Base-by-base conservation (phyloP, 2,888 invertebrate species). In the Helleia helle region DNA sequence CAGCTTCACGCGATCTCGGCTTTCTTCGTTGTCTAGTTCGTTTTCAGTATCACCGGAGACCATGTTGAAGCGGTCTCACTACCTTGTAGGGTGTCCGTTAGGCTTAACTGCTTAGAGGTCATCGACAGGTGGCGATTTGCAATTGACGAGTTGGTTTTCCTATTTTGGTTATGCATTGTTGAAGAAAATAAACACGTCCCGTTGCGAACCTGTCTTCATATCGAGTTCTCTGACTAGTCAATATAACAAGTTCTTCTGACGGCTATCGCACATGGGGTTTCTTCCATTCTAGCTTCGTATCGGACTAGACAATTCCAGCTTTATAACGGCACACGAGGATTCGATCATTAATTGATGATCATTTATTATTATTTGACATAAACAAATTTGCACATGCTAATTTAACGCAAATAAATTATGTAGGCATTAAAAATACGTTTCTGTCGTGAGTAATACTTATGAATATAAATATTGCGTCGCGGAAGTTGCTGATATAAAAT, bases 41-140 rank as follows among this genome's bases (percentile, higher is more conserved):
- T 34, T 38, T 40, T 22, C 37, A 42, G 34, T 42, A 24, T 38
- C 40, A 39, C 46, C 51, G 45, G 53, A 50, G 62, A 47, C 56
- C 58, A 41, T 39, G 39, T 44, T 41, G 51, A 49, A 58, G 52
- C 59, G 58, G 62, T 49, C 47, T 38, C 36, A 40, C 50, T 51
- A 45, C 49, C 47, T 54, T 48, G 56, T 64, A 66, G 75, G 71
- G 67, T 68, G 66, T 65, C 77, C 80, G 81, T 80, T 81, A 81
- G 70, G 54, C 53, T 55, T 46, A 40, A 48, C 42, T 43, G 30
- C 42, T 34, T 41, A 42, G 67, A 61, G 81, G 79, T 80, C 81
- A 73, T 71, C 73, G 70, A 64, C 81, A 81, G 77, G 81, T 83
- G 81, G 65, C 67, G 72, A 76, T 77, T 72, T 69, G 66, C 65